Percentiles rank a stretch among this genome's conserved stretches.
Conservation (phyloP, 2,888 invertebrate genomes). For the Dione juno region DNA sequence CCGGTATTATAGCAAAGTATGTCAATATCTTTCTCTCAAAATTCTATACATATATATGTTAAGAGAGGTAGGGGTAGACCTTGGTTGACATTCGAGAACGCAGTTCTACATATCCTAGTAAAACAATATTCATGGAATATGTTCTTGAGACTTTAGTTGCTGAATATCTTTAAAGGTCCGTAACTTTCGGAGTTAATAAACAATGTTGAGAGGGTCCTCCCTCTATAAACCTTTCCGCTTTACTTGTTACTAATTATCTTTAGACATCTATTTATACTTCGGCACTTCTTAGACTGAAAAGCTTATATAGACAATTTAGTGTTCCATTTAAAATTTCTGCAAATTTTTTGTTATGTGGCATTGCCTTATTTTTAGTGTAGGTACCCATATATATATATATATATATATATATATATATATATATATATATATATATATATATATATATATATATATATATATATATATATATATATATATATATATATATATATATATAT, state of each 20-base stretch:
- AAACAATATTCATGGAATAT: not conserved
- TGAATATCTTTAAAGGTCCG: slow-evolving; percentile 31
- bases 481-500: no score
- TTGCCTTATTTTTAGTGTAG: not conserved
- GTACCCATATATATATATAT: no score
- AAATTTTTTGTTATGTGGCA: not conserved
- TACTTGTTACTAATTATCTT: slow-evolving; percentile 15
- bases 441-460: no score
- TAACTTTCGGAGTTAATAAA: slow-evolving; percentile 39
- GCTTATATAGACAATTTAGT: not conserved
- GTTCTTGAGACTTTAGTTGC: slow-evolving; percentile 7
- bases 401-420: no score
- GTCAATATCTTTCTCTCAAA: no score
- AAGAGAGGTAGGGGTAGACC: no score
- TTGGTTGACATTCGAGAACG: no score
- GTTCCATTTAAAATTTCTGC: not conserved
- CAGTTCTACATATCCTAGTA: slow-evolving; percentile 9
- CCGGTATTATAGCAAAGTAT: no score
- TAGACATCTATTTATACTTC: slow-evolving; percentile 1
- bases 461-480: no score
- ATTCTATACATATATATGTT: no score
- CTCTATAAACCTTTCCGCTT: slow-evolving; percentile 27
- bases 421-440: no score
- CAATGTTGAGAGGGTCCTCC: slow-evolving; percentile 36
- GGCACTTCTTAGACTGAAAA: not conserved